These are phyloP conservation scores for Platalea minor DNA, from an alignment of 2,797 vertebrate genomes.

Conservation along the genomic window DNA sequence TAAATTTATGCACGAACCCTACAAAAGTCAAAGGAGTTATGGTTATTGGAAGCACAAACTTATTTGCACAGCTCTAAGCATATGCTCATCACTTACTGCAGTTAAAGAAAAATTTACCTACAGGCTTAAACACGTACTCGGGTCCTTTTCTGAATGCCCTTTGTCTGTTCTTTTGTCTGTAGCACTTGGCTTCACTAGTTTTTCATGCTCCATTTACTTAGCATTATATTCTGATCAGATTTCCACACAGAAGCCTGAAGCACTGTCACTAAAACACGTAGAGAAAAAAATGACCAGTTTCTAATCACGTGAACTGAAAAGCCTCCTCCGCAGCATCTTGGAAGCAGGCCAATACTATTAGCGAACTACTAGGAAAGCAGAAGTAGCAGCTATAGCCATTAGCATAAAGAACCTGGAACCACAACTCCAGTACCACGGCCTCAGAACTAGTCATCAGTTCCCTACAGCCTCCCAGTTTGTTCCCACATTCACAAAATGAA, in stretches of 20 bases:
- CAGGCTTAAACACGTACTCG: not conserved
- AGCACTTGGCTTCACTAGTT: not conserved
- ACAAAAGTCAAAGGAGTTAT: not conserved
- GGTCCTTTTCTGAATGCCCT: not conserved
- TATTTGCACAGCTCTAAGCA: not conserved
- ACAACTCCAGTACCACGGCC: accelerated
- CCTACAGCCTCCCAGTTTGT: not conserved
- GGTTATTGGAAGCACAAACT: not conserved
- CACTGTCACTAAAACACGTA: not conserved
- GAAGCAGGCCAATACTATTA: not conserved
- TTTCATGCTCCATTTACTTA: not conserved
- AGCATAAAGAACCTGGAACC: not conserved
- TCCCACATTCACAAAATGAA: not conserved
- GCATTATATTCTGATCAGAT: not conserved
- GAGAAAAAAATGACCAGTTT: not conserved
- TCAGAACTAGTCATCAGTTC: not conserved
- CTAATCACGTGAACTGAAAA: not conserved
- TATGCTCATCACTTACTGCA: not conserved
- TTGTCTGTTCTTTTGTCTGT: not conserved
- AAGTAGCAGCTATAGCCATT: not conserved
- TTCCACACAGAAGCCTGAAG: not conserved
- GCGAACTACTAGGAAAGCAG: not conserved
- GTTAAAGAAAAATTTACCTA: not conserved
- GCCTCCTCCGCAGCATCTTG: not conserved
- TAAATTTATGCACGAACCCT: not conserved